Evolutionary conservation across 2,888 invertebrate genomes (phyloP), one percentile per base, ranked within the genome.

Genomic region (Pterostichus niger): DNA sequence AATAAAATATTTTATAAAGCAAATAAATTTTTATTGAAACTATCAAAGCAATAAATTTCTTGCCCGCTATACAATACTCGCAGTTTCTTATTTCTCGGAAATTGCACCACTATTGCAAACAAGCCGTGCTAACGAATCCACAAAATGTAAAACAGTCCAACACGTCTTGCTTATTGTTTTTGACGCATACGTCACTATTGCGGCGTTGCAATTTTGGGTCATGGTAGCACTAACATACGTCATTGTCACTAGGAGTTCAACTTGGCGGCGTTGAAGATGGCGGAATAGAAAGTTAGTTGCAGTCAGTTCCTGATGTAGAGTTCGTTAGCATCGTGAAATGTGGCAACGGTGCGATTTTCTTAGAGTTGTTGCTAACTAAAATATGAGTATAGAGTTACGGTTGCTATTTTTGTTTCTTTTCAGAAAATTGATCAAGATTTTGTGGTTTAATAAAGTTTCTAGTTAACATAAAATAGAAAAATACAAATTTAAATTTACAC

Each of bases 201-300:
- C 59, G 17, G 24, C 24, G 77, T 56, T 78, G 61, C 61, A 35
- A 78, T 61, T 77, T 78, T 17, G 61, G 78, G 61, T 78, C 59
- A 78, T 40, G 78, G 64, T 64, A n/a, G 5, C 35, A 35, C 24
- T 6, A 35, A 31, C 33, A 44, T 6, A n/a, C 31, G 15, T 15
- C 68, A 40, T 24, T 44, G 40, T 71, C 68, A 44, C 68, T 40
- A 44, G 44, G 44, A 44, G 64, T 17, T 10, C 5, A 24, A 71
- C 46, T 71, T 46, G 68, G 40, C 31, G 10, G 24, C n/a, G 71
- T 71, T 64, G 64, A 10, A 46, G 52, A 33, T 52, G 17, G 33
- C 52, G 33, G 75, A 75, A 52, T 75, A 75, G 75, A 75, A 75
- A 75, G 75, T 75, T 75, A 75, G 75, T 49, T 73, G 73, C 46